Evolutionary conservation across 2,888 invertebrate species (phyloP).

Genomic region (Proisotoma minuta): DNA sequence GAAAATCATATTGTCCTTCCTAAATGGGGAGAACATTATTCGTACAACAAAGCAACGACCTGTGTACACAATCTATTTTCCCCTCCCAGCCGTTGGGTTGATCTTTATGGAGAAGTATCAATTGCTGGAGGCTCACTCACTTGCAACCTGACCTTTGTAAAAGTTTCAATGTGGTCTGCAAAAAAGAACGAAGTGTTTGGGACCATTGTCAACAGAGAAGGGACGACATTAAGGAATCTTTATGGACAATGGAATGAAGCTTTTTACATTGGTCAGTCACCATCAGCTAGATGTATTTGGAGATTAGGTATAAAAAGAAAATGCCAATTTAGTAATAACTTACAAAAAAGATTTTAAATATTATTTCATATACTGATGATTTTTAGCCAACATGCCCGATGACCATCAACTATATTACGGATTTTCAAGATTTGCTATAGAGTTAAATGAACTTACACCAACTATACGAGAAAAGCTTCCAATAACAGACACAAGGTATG

Average conservation of each 20-base stretch:
- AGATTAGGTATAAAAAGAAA: conserved; percentile 58
- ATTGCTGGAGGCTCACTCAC: conserved; percentile 62
- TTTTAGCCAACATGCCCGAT: conserved; percentile 68
- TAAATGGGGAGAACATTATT: conserved; percentile 65
- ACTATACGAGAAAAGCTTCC: conserved; percentile 61
- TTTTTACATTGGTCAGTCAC: conserved; percentile 67
- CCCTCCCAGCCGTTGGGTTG: conserved; percentile 77
- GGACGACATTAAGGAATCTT: conserved; percentile 59
- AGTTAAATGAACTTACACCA: conserved; percentile 70
- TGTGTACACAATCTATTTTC: conserved; percentile 76
- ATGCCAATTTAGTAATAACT: background rate
- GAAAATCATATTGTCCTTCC: conserved; percentile 51
- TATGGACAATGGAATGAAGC: conserved; percentile 81
- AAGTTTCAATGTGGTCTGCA: conserved; percentile 75
- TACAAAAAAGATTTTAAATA: conserved; percentile 5
- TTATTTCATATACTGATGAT: conserved; percentile 11
- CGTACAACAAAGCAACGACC: conserved; percentile 78
- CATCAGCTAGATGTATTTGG: conserved; percentile 71
- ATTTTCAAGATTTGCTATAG: conserved; percentile 78
- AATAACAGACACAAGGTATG: conserved; percentile 62
- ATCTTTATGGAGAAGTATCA: conserved; percentile 77
- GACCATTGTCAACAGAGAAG: conserved; percentile 57
- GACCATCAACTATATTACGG: conserved; percentile 76
- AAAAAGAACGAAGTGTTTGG: conserved; percentile 74
- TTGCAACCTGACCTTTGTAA: conserved; percentile 74